phyloP scores from a whole-genome alignment of 1,140 invertebrate species.

The Bactericera cockerelli region DNA sequence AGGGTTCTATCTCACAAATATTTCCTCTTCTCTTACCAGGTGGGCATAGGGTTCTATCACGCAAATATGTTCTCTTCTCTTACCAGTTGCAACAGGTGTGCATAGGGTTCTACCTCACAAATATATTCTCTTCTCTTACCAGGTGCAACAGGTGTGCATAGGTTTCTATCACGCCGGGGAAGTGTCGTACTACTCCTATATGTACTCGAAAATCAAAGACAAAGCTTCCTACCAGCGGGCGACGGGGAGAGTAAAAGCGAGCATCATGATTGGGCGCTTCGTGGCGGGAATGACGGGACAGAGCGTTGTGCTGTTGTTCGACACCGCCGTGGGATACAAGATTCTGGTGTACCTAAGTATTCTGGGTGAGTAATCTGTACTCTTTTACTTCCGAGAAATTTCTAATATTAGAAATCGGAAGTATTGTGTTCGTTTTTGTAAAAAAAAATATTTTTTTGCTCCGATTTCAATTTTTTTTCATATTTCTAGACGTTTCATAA shows the following conservation, averaged over 20 bases:
- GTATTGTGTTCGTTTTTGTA: too few relatives aligned
- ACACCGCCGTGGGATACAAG: not conserved
- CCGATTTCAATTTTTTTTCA: too few relatives aligned
- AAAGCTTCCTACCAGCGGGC: conserved; percentile 57
- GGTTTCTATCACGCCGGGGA: conserved; percentile 75
- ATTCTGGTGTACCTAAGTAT: conserved; percentile 17
- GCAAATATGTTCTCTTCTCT: too few relatives aligned
- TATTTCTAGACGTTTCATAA: too few relatives aligned
- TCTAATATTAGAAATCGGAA: too few relatives aligned
- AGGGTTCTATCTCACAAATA: too few relatives aligned
- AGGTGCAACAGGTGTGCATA: conserved; percentile 42
- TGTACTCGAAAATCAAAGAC: conserved; percentile 72
- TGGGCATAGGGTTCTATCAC: too few relatives aligned
- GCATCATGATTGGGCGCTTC: conserved; percentile 15
- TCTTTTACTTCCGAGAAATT: too few relatives aligned
- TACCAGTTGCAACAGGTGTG: too few relatives aligned
- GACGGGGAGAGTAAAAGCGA: conserved; percentile 34
- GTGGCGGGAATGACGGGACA: conserved; percentile 15
- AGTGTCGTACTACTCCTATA: conserved; percentile 83
- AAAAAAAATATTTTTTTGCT: too few relatives aligned
- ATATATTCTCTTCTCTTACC: conserved; percentile 23
- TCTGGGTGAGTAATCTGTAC: conserved; percentile 13
- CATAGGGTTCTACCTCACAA: too few relatives aligned
- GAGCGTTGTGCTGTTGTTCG: conserved; percentile 11
- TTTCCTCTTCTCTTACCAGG: too few relatives aligned